Conservation (phyloP, 2,888 invertebrate genomes). For the Congeria kusceri region DNA sequence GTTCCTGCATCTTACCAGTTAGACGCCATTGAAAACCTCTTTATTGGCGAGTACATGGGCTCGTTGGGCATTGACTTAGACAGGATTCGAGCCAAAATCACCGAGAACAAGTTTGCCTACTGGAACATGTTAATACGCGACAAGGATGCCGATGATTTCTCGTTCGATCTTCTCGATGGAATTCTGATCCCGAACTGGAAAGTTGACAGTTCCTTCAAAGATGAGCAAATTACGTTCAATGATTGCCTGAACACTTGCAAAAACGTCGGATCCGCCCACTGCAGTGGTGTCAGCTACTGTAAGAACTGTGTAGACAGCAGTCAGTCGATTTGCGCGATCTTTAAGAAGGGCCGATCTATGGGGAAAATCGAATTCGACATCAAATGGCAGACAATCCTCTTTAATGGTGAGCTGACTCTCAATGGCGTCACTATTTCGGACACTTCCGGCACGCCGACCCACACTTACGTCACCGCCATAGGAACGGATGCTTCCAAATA, state of each 20-base stretch:
- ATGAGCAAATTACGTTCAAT: background rate
- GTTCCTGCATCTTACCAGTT: conserved; percentile 36
- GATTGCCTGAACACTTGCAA: background rate
- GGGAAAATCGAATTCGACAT: background rate
- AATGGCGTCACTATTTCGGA: background rate
- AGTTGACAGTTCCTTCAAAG: background rate
- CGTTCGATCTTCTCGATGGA: background rate
- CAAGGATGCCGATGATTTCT: background rate
- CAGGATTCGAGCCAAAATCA: conserved; percentile 19
- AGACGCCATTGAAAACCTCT: conserved; percentile 32
- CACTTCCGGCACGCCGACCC: background rate
- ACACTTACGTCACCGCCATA: background rate
- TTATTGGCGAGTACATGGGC: conserved; percentile 31
- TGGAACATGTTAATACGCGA: background rate
- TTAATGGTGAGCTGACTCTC: background rate
- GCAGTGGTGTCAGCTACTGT: background rate
- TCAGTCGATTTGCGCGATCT: background rate
- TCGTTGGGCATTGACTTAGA: conserved; percentile 24
- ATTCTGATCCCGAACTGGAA: background rate
- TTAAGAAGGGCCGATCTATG: background rate
- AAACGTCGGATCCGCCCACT: background rate
- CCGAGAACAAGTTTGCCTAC: conserved; percentile 19
- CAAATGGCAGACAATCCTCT: background rate
- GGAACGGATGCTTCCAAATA: background rate
- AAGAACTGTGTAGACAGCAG: background rate